Evolutionary conservation across 2,797 vertebrate species (phyloP).

Genomic region (Neostethus bicornis): DNA sequence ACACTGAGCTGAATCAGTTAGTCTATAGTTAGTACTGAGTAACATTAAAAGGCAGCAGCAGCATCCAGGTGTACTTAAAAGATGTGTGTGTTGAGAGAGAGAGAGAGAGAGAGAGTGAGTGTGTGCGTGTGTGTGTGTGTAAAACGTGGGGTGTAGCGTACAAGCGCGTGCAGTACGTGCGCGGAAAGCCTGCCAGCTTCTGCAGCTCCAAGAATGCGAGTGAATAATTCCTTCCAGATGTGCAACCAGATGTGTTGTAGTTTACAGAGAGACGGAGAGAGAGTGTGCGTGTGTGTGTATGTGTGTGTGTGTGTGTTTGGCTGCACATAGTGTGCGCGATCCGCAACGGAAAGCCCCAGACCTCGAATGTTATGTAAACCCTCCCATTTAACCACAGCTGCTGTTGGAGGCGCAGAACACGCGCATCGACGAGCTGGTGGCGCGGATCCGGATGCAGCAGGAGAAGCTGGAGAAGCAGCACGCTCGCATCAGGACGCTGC

Average conservation of each 20-base stretch:
- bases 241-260: no score
- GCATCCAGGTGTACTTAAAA: conserved; percentile 82
- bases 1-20: no score
- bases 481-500: conserved; percentile 87
- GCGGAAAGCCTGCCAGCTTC: conserved; percentile 13
- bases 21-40: no score
- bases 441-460: conserved; percentile 90
- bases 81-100: conserved; percentile 21
- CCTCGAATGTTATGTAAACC: no score
- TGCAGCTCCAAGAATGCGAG: conserved; percentile 25
- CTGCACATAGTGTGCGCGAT: not conserved
- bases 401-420: conserved; percentile 88
- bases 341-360: no score
- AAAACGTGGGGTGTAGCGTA: no score
- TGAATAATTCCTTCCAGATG: conserved; percentile 20
- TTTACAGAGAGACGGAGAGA: conserved; percentile 4
- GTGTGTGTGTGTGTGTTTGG: not conserved
- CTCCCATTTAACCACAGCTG: conserved; percentile 66
- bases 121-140: no score
- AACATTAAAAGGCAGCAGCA: conserved; percentile 71
- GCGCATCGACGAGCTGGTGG: conserved; percentile 89
- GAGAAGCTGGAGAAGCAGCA: conserved; percentile 95
- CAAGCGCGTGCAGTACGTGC: conserved; percentile 59
- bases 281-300: conserved; percentile 22
- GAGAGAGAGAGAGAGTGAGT: conserved; percentile 30